Percentiles rank a stretch among this genome's conserved stretches.
Conservation (phyloP, 1,140 invertebrate species). For the Leptinotarsa undecemlineata region DNA sequence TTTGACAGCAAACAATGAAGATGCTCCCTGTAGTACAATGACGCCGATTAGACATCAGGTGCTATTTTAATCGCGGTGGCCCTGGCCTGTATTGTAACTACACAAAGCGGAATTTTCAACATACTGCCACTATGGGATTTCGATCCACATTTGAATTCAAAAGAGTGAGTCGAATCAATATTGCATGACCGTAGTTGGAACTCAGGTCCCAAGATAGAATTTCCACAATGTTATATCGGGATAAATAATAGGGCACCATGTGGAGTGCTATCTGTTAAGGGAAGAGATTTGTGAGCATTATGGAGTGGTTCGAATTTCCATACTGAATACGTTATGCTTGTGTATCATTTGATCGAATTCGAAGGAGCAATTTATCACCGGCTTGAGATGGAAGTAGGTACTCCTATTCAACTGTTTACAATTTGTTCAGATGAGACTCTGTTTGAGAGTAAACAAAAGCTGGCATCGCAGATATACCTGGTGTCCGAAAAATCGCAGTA, state of each 20-base stretch:
- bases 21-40: background rate
- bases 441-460: too few relatives aligned
- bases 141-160: slow-evolving; percentile 26
- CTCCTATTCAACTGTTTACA: too few relatives aligned
- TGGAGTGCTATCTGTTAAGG: background rate
- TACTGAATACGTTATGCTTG: too few relatives aligned
- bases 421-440: too few relatives aligned
- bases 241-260: background rate
- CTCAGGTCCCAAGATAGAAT: background rate
- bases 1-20: slow-evolving; percentile 3
- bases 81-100: background rate
- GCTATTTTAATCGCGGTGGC: slow-evolving; percentile 18
- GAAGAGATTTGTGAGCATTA: background rate
- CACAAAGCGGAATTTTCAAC: slow-evolving; percentile 22
- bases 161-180: slow-evolving; percentile 23
- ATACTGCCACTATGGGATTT: slow-evolving; percentile 18
- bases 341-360: too few relatives aligned
- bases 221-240: background rate
- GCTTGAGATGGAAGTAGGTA: too few relatives aligned
- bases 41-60: slow-evolving; percentile 21
- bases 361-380: too few relatives aligned
- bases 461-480: too few relatives aligned
- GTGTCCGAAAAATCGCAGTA: too few relatives aligned
- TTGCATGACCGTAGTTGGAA: slow-evolving; percentile 13
- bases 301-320: too few relatives aligned